A percentile compares a stretch with the other conserved stretches of the same genome.
Conservation (phyloP, 2,797 vertebrate species). For the Limosa lapponica region DNA sequence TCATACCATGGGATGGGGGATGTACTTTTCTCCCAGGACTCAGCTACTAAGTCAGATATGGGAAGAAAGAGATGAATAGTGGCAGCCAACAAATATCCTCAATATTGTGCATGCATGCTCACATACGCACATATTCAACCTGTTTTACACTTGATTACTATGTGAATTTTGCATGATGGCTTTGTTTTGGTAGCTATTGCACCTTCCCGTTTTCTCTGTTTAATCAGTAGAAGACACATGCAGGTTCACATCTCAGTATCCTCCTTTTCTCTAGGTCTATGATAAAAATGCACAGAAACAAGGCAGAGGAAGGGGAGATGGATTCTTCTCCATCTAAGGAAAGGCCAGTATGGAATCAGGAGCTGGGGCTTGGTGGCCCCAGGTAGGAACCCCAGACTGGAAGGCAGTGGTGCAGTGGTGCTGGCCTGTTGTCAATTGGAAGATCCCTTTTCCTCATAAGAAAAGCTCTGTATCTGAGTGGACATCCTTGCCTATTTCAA, state of each 20-base stretch:
- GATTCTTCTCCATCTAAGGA: not conserved
- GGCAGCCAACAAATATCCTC: not conserved
- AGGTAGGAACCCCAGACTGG: not conserved
- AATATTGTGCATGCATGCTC: not conserved
- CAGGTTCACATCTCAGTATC: not conserved
- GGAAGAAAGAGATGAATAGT: not conserved
- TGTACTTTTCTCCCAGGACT: not conserved
- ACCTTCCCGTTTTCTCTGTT: not conserved
- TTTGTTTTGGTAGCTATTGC: not conserved
- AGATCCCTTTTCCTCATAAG: not conserved
- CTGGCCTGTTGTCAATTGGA: not conserved
- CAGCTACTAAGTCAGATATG: not conserved
- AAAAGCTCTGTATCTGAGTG: not conserved
- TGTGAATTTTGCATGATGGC: not conserved
- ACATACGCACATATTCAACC: not conserved
- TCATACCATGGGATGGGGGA: not conserved
- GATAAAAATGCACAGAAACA: not conserved
- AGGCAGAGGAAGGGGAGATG: not conserved
- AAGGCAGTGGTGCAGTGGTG: not conserved
- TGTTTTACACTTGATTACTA: not conserved
- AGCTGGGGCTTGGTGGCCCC: rapidly evolving
- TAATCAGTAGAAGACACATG: not conserved
- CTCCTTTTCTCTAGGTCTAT: not conserved
- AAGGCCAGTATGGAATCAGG: rapidly evolving
- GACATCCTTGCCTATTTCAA: not conserved